Base-by-base conservation (phyloP, 2,113 vertebrate species). In the Perca flavescens region DNA sequence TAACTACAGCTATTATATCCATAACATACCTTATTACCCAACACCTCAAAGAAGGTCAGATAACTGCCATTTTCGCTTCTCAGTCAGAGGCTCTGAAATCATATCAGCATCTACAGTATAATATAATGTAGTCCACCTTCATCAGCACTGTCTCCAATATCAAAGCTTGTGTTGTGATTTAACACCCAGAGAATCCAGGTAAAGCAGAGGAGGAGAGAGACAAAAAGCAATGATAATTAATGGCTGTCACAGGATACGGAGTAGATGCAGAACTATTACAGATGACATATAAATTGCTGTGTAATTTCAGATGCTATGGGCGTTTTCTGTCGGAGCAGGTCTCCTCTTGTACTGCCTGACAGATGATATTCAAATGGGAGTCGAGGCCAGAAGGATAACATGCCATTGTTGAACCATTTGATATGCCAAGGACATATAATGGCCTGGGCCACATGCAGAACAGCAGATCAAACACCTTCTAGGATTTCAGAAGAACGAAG, bases 231-330 rank as follows among this genome's bases (percentile, higher is more conserved):
- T 74, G 86, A 86, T 95, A 95, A 95, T 95, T 94, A 95, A 91
- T 77, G 89, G 91, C 90, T 95, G 92, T 91, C 91, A 91, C 85
- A 67, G 62, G 88, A 83, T 88, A 84, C 71, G 22, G 88, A 80
- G 80, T 84, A 84, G 92, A 92, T 91, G 88, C 86, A 85, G 85
- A 86, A 89, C 82, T 68, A 93, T 94, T 91, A 94, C 89, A 86
- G 93, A 92, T 95, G 95, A 95, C 94, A 95, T 86, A 90, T 92
- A 95, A 96, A 96, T 96, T 96, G 93, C 94, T 86, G 90, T 94
- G 95, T 94, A 95, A 96, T 96, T 96, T 95, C 89, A 95, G 92
- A 92, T 74, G 89, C 85, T 87, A 66, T 34, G 79, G 86, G 91
- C 89, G 57, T 89, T 87, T 86, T 91, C 80, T 81, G 83, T 89